Evolutionary conservation across 2,888 invertebrate genomes (phyloP), one percentile per base, ranked within the genome.

Genomic region (Cartodere bifasciata): DNA sequence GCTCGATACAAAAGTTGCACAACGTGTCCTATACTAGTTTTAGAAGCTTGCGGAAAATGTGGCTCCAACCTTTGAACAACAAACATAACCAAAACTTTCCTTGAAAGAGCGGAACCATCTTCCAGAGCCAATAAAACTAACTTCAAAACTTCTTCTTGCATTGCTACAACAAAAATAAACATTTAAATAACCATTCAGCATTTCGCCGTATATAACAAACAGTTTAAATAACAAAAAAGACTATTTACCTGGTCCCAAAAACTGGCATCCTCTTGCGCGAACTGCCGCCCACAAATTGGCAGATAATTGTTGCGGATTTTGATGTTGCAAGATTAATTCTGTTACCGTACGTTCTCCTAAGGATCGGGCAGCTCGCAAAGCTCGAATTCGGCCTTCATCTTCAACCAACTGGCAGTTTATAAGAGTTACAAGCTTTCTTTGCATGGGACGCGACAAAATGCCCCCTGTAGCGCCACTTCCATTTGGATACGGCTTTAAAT

Each of bases 1-100:
- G 97, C 97, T 46, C 97, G 73, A 59, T 98, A 98, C 14, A 98
- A 68, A 29, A 98, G 71, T 61, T 98, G 98, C 32, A 98, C 95
- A 24, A 98, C 97, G 63, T 98, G 97, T 7, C 97, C 97, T 55
- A 98, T 95, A 56, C 92, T 92, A 16, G 97, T 98, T 67, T 98
- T 98, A 12, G 95, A 94, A 34, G 95, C 94, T 65, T 90, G 90
- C 2, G 90, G 85, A 60, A 87, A 88, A 58, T 92, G 91, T 25
- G 94, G 90, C 59, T 91, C 87, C 44, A 98, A 66, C 51, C 91
- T 74, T 64, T 97, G 94, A 38, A 98, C 95, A 25, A 97, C 94
- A 67, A 94, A 98, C 87, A 97, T 88, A 39, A 98, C 97, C 49
- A 98, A 66, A 28, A 91, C 90, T 65, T 91, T 91, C 42, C 90